Percentiles rank a stretch among this genome's conserved stretches.
phyloP scores from a whole-genome alignment of 2,113 vertebrate genomes.

The Tilapia sparmanii region DNA sequence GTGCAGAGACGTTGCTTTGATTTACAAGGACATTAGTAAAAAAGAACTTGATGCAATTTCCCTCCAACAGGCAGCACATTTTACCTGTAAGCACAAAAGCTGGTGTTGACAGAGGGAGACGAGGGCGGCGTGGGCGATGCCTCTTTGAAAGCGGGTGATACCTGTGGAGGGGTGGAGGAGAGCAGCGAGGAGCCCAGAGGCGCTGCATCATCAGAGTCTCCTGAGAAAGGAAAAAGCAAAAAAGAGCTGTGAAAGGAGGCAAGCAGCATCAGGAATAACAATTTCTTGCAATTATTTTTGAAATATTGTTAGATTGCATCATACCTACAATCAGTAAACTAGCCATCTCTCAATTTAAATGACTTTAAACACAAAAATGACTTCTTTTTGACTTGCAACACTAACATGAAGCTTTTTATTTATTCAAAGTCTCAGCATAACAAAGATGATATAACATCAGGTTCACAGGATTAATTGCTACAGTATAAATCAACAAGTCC shows the following conservation, averaged over 20 bases:
- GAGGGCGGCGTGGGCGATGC: constrained; percentile 91
- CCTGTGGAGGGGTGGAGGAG: constrained; percentile 87
- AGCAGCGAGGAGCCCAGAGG: constrained; percentile 80
- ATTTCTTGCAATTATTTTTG: neutral
- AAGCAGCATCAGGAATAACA: neutral
- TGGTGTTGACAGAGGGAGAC: constrained; percentile 88
- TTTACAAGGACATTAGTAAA: neutral
- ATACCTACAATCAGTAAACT: neutral
- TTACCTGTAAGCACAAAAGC: constrained; percentile 83
- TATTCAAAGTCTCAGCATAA: neutral
- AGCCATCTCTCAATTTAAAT: neutral
- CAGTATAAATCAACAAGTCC: neutral
- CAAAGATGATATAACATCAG: neutral
- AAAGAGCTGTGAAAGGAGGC: neutral
- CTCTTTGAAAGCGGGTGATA: constrained; percentile 88
- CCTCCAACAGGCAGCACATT: neutral
- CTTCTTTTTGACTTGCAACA: neutral
- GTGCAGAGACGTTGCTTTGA: neutral
- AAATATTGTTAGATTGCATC: neutral
- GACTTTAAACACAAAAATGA: neutral
- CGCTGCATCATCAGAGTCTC: constrained; percentile 93
- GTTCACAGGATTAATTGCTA: neutral
- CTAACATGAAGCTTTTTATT: neutral
- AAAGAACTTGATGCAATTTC: neutral
- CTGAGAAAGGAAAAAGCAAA: constrained; percentile 57